Base-by-base conservation (phyloP, 2,888 invertebrate species). In the Eilema sororculum region DNA sequence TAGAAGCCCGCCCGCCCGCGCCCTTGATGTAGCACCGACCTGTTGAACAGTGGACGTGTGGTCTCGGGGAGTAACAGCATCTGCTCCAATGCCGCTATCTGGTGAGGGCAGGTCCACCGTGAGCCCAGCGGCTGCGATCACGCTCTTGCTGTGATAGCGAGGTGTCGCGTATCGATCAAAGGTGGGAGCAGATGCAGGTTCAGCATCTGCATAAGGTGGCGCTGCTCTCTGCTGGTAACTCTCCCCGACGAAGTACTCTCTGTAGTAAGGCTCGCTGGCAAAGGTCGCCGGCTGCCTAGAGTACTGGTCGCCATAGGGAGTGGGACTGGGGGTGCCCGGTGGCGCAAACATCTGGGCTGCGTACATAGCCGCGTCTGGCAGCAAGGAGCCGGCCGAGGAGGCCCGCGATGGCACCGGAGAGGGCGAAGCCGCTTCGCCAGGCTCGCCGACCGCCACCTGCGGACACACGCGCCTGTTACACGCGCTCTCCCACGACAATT, bases 91-190 rank as follows among this genome's bases (percentile, higher is more conserved):
- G 78, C 99, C 99, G 89, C 98, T 98, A 95, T 99, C 99, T 37
- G 99, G 98, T 84, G 98, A 98, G 37, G 99, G 99, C 89, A 99
- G 96, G 95, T 99, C 99, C 88, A 98, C 98, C 67, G 98, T 98
- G 82, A 98, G 97, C 60, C 98, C 98, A 78, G 97, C 97, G 72
- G 97, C 97, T 66, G 97, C 96, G 87, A 98, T 96, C 88, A 97
- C 96, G 87, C 97, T 96, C 95, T 97, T 96, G 88, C 97, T 96
- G 87, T 97, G 97, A 92, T 97, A 97, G 79, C 96, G 96, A 85
- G 96, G 96, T 56, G 97, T 96, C 62, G 96, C 96, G 87, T 97
- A 97, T 81, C 97, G 94, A 87, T 97, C 97, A 87, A 97, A 97
- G 83, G 96, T 96, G 71, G 96, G 96, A 81, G 96, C 96, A 79